Conservation (phyloP, 2,113 vertebrate species). For the Beaufortia kweichowensis region DNA sequence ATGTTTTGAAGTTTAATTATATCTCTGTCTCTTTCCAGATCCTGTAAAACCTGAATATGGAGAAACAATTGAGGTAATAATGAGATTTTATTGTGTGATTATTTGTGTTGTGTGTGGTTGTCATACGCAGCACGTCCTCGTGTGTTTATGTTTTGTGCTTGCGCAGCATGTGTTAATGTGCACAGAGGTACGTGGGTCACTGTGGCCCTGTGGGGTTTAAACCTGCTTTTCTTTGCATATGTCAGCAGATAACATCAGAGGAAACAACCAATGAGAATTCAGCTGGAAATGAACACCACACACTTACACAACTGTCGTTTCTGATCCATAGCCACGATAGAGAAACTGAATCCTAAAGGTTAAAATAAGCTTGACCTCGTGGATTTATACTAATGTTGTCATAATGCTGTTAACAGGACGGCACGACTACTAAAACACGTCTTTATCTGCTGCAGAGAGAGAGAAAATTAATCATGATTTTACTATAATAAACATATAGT, state of each 20-base stretch:
- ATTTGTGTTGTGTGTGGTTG: not conserved
- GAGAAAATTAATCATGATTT: no score
- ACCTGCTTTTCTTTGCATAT: conserved; percentile 30
- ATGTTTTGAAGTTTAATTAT: no score
- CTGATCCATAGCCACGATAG: no score
- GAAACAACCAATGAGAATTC: conserved; percentile 3
- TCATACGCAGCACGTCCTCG: no score
- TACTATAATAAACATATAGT: no score
- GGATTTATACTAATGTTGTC: not conserved
- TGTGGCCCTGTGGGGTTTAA: conserved; percentile 24
- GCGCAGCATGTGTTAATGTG: not conserved
- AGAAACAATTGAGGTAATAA: not conserved
- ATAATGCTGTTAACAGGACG: no score
- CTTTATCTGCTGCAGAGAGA: no score
- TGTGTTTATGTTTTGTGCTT: not conserved
- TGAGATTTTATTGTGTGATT: not conserved
- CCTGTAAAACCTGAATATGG: not conserved
- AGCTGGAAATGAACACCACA: not conserved
- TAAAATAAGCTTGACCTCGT: not conserved
- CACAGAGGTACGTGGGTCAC: conserved; percentile 28
- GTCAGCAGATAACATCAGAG: conserved; percentile 35
- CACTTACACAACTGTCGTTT: not conserved
- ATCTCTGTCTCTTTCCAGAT: no score
- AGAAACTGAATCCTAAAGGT: not conserved
- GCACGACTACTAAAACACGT: no score